Evolutionary conservation across 2,113 vertebrate species (phyloP).

Genomic region (Mobula birostris): DNA sequence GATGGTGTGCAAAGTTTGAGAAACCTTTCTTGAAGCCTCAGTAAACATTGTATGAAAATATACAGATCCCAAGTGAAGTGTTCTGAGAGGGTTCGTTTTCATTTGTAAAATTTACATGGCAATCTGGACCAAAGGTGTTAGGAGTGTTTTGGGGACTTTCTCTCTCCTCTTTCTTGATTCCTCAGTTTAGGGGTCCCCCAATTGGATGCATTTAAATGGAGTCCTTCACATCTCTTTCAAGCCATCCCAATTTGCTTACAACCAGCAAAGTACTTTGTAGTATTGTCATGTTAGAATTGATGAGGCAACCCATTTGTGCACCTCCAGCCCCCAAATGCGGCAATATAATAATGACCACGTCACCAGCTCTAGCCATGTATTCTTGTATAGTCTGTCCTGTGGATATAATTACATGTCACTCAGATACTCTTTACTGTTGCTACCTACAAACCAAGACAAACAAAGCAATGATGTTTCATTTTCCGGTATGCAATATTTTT

Average conservation of each 20-base stretch:
- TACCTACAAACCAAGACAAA: background rate
- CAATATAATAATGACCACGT: no score
- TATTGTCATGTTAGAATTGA: no score
- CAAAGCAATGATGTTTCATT: background rate
- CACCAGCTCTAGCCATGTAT: no score
- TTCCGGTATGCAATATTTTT: background rate
- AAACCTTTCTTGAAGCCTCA: background rate
- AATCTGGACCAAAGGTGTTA: background rate
- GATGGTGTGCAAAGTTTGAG: background rate
- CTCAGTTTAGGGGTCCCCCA: background rate
- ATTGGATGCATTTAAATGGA: background rate
- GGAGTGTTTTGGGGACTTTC: background rate
- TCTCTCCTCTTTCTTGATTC: background rate
- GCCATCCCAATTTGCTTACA: no score
- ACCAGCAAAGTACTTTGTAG: no score
- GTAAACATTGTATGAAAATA: background rate
- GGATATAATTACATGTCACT: background rate
- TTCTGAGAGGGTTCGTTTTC: background rate
- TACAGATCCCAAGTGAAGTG: background rate
- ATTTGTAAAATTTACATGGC: background rate
- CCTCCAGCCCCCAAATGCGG: no score
- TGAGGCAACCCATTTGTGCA: no score
- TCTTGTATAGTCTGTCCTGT: background rate
- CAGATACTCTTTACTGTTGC: background rate
- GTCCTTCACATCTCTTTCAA: no score